These are phyloP conservation scores for Misgurnus mizolepis DNA, from an alignment of 2,113 vertebrate genomes.

Conservation along the genomic window DNA sequence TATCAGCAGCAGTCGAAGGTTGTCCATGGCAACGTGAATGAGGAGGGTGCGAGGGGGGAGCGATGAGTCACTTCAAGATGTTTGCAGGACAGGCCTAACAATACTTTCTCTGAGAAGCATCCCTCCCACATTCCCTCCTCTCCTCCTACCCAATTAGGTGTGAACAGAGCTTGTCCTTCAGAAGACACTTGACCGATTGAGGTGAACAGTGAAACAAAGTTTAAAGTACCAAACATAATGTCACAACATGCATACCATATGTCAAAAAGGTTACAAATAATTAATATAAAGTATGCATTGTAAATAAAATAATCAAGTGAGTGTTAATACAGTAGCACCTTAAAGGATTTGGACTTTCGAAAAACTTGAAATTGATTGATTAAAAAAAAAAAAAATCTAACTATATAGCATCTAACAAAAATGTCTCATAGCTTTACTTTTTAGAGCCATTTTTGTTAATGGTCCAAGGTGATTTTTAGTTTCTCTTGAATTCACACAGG, in stretches of 20 bases:
- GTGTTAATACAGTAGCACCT: too few species aligned
- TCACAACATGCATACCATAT: neutral
- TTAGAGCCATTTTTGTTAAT: too few species aligned
- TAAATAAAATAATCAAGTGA: too few species aligned
- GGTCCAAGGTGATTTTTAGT: too few species aligned
- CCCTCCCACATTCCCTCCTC: constrained; percentile 80
- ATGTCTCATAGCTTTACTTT: too few species aligned
- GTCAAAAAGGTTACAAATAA: too few species aligned
- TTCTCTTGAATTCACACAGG: too few species aligned
- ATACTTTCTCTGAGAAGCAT: constrained; percentile 84
- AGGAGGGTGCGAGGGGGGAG: constrained; percentile 75
- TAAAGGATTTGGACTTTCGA: too few species aligned
- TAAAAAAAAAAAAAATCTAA: too few species aligned
- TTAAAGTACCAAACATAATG: neutral
- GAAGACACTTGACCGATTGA: constrained; percentile 44
- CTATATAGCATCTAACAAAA: too few species aligned
- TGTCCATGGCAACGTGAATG: constrained; percentile 86
- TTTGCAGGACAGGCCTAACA: constrained; percentile 77
- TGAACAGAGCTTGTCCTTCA: constrained; percentile 59
- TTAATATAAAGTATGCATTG: too few species aligned
- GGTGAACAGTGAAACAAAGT: neutral
- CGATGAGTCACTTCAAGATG: constrained; percentile 59
- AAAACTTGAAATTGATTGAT: too few species aligned
- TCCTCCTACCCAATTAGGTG: constrained; percentile 68
- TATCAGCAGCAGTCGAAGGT: constrained; percentile 96